These are phyloP conservation scores for Andrena dorsata DNA, from an alignment of 2,888 invertebrate species.

Conservation along the genomic window DNA sequence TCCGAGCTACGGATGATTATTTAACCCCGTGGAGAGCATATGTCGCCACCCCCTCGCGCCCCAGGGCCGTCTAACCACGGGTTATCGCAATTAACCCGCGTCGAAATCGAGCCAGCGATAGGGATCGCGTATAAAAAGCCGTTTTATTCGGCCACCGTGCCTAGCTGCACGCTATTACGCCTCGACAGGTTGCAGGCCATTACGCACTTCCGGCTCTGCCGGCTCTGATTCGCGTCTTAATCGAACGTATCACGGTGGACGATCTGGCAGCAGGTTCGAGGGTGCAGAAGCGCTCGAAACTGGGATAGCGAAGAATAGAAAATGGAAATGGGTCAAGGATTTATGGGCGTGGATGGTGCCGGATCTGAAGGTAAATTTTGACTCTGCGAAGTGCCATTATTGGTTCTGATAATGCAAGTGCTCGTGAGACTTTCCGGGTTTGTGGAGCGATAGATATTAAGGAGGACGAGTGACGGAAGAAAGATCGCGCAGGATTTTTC, in stretches of 20 bases:
- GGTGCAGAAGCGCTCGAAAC: neutral
- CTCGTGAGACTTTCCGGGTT: neutral
- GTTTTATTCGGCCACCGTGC: slow-evolving; percentile 45
- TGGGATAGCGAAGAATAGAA: neutral
- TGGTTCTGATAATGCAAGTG: neutral
- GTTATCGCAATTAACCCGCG: slow-evolving; percentile 80
- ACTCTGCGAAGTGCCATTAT: neutral
- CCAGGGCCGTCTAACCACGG: slow-evolving; percentile 22
- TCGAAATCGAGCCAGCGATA: slow-evolving; percentile 65
- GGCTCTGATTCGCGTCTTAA: slow-evolving; percentile 1
- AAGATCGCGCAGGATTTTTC: neutral
- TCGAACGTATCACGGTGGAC: neutral
- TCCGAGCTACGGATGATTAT: slow-evolving; percentile 68
- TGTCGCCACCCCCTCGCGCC: slow-evolving; percentile 49
- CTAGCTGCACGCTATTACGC: neutral
- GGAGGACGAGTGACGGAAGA: neutral
- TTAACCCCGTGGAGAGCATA: slow-evolving; percentile 73
- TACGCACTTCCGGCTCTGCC: slow-evolving; percentile 1
- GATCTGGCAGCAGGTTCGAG: neutral
- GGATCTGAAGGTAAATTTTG: neutral
- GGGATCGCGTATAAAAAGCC: slow-evolving; percentile 63
- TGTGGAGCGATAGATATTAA: neutral
- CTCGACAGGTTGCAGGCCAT: slow-evolving; percentile 11
- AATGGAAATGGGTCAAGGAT: neutral
- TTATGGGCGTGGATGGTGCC: neutral